Evolutionary conservation across 2,888 invertebrate species (phyloP).

Genomic region (Nycteola revayana): DNA sequence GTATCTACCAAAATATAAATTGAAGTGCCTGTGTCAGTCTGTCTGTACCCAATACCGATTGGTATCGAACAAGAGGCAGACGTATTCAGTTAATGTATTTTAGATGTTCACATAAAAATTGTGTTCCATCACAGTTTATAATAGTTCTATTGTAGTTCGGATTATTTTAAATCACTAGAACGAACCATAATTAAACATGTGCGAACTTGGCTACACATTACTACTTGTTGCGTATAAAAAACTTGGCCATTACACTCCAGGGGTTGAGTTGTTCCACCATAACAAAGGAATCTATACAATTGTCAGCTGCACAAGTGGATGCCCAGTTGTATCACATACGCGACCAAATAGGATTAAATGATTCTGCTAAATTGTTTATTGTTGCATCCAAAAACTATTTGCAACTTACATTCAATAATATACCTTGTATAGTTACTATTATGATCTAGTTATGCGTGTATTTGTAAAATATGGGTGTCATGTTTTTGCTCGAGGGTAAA

Average conservation of each 20-base stretch:
- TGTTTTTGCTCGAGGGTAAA: constrained; percentile 25
- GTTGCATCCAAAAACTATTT: constrained; percentile 21
- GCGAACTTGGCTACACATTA: constrained; percentile 35
- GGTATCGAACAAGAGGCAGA: too few species aligned
- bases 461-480: constrained; percentile 37
- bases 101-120: too few species aligned
- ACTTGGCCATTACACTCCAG: constrained; percentile 13
- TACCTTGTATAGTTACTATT: constrained; percentile 18
- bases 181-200: constrained; percentile 36
- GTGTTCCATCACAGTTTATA: too few species aligned
- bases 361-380: constrained; percentile 41
- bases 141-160: too few species aligned
- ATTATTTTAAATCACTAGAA: constrained; percentile 14
- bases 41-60: too few species aligned
- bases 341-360: constrained; percentile 55
- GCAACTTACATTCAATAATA: neutral
- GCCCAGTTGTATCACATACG: constrained; percentile 46
- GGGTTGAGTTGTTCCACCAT: constrained; percentile 21
- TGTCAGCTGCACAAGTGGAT: constrained; percentile 76
- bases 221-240: constrained; percentile 28
- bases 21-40: too few species aligned
- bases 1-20: too few species aligned
- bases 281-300: constrained; percentile 52
- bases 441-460: constrained; percentile 17
- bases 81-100: too few species aligned